Evolutionary conservation across 2,888 invertebrate genomes (phyloP), one percentile per base, ranked within the genome.

Genomic region (Cyclophora albipunctata): DNA sequence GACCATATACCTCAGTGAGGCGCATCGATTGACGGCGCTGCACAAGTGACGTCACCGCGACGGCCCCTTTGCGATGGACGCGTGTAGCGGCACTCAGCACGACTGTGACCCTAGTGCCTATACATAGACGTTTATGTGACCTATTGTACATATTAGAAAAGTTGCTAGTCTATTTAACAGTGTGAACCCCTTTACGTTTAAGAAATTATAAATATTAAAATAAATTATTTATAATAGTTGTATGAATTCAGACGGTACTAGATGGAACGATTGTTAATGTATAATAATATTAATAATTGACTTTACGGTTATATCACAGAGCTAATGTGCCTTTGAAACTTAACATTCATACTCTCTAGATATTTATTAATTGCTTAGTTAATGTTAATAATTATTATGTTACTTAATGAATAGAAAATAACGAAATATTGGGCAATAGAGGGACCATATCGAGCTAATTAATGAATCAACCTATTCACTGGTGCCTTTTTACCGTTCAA

Each of bases 1-100:
- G 91, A 90, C 90, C 58, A 88, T 90, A 51, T 92, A 92, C 71
- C 81, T 91, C 51, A 91, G 84, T 74, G 91, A 91, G 68, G 90
- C 91, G 37, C 73, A 84, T 59, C 73, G 75, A 52, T 75, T 71
- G 54, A 67, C 70, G 65, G 69, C 34, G 43, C 7, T 34, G 43
- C 43, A 63, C 58, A 69, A 74, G 64, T 78, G 69, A 73, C 60
- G 62, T 63, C 62, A 66, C 58, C 49, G 34, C 45, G 50, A 45
- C 50, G 48, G 51, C 52, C 52, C 52, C 50, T 48, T 53, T 45
- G 45, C 49, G 45, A 51, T 45, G 45, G 48, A 50, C 50, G 55
- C 50, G 43, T 33, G 33, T 43, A 6, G 40, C 46, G 49, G 46
- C 52, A 45, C 50, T 49, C 55, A 57, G 54, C 56, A 57, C 59